Evolutionary conservation across 2,113 vertebrate genomes (phyloP).

Genomic region (Coptodon bakossiorum): DNA sequence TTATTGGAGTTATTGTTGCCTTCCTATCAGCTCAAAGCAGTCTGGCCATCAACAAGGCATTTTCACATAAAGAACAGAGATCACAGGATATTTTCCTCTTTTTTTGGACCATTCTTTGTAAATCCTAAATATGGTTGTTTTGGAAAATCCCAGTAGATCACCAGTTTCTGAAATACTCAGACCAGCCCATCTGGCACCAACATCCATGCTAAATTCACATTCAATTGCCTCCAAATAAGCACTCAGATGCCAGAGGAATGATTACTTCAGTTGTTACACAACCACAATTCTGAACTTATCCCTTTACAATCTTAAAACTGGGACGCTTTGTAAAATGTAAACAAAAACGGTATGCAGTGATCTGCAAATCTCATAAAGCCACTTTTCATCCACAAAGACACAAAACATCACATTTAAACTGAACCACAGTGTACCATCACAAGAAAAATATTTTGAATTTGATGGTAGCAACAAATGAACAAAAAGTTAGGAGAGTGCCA

Average conservation of each 20-base stretch:
- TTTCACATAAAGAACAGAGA: no score
- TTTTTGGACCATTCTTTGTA: no score
- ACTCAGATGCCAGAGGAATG: background rate
- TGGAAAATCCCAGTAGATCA: no score
- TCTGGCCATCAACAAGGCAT: background rate
- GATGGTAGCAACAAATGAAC: background rate
- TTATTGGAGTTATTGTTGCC: background rate
- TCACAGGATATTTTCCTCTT: no score
- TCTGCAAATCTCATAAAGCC: background rate
- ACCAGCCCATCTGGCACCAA: no score
- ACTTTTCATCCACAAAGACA: background rate
- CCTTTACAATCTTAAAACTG: background rate
- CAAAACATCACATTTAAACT: background rate
- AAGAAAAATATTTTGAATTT: background rate
- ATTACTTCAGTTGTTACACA: background rate
- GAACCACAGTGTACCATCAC: background rate
- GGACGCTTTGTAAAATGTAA: background rate
- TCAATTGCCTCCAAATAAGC: background rate
- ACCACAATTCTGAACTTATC: background rate
- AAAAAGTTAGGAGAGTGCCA: background rate
- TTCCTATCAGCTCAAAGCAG: background rate
- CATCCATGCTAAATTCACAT: no score
- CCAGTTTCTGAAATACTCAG: no score
- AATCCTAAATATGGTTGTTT: no score
- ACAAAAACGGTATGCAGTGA: fast-evolving